A percentile compares a stretch with the other conserved stretches of the same genome.
These are phyloP conservation scores for Alligator mississippiensis DNA, from an alignment of 2,113 vertebrate genomes.

Conservation along the genomic window DNA sequence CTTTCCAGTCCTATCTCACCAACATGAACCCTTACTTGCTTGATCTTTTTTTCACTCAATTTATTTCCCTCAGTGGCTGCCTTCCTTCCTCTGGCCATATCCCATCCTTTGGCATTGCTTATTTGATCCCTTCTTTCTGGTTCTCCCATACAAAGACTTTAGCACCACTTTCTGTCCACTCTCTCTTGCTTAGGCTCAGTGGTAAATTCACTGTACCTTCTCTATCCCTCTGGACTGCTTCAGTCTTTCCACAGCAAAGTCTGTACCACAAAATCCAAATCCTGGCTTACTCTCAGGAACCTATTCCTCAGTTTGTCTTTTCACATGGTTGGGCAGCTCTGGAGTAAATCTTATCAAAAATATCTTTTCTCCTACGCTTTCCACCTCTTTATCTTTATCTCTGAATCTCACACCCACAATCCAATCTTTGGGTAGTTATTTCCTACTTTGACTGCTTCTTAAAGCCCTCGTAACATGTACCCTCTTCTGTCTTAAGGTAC, in stretches of 20 bases:
- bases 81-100: neutral
- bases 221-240: rapidly evolving
- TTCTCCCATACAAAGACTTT: too few relatives aligned
- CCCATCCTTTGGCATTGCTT: neutral
- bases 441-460: neutral
- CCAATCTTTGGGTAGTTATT: neutral
- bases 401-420: neutral
- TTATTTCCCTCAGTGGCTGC: neutral
- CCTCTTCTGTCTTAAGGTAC: neutral
- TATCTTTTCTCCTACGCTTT: neutral
- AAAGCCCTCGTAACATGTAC: neutral
- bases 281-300: neutral
- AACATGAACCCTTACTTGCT: neutral
- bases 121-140: neutral
- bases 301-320: neutral
- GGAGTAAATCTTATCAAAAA: neutral
- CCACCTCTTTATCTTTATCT: neutral
- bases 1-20: neutral
- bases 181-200: too few relatives aligned
- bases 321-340: neutral
- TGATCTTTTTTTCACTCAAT: neutral
- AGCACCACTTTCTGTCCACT: too few relatives aligned
- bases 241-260: neutral
- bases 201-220: too few relatives aligned
- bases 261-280: neutral